Evolutionary conservation across 2,888 invertebrate species (phyloP).

Genomic region (Bhutanitis thaidina): DNA sequence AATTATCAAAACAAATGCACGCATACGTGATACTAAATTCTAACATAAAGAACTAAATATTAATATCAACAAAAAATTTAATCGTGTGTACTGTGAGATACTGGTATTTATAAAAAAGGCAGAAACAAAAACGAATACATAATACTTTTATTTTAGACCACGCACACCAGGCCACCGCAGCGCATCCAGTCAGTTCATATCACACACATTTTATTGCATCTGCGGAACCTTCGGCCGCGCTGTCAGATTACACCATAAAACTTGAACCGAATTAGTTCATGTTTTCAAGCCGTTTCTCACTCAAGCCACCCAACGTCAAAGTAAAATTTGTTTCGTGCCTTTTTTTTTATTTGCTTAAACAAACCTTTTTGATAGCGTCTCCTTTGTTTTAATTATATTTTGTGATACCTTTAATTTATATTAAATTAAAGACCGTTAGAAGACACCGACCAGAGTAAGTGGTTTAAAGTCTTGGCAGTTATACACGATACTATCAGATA

Average conservation of each 20-base stretch:
- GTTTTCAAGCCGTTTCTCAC: conserved; percentile 2
- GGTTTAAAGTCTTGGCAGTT: too few species aligned
- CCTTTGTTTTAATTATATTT: background rate
- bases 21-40: too few species aligned
- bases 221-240: conserved; percentile 29
- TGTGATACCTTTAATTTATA: too few species aligned
- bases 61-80: too few species aligned
- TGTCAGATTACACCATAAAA: conserved; percentile 23
- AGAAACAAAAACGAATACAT: background rate
- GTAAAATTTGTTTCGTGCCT: conserved; percentile 1
- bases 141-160: conserved; percentile 3
- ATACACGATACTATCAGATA: too few species aligned
- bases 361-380: background rate
- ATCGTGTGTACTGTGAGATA: too few species aligned
- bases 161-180: conserved; percentile 20
- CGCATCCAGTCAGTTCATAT: conserved; percentile 24
- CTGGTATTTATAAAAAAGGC: background rate
- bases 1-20: too few species aligned
- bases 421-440: too few species aligned
- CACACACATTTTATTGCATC: conserved; percentile 39
- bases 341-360: background rate
- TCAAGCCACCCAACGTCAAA: conserved; percentile 24
- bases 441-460: too few species aligned
- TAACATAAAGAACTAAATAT: too few species aligned
- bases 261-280: conserved; percentile 22